Percentiles rank a stretch among this genome's conserved stretches.
Conservation (phyloP, 2,888 invertebrate genomes). For the Ashinkailepas kermadecensis region DNA sequence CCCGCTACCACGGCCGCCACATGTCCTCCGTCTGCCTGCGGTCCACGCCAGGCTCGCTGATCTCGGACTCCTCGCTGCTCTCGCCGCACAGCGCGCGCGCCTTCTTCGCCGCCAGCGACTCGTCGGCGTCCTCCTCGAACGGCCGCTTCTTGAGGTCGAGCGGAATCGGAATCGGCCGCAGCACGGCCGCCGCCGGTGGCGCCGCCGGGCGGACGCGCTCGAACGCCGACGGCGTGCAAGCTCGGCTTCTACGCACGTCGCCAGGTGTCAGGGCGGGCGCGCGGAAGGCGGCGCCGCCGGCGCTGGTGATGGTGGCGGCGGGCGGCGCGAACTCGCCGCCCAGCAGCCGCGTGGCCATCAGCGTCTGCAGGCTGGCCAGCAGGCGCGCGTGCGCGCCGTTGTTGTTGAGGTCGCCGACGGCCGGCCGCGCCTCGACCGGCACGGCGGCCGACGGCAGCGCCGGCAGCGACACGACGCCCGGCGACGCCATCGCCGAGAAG, state of each 20-base stretch:
- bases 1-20: slow-evolving; percentile 67
- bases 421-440: not conserved
- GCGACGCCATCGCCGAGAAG: slow-evolving; percentile 33
- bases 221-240: slow-evolving; percentile 5
- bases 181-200: slow-evolving; percentile 25
- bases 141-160: slow-evolving; percentile 60
- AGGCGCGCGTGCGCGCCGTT: not conserved
- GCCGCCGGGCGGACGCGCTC: slow-evolving; percentile 2
- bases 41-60: not conserved
- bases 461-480: not conserved
- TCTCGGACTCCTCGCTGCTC: slow-evolving; percentile 6
- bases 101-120: slow-evolving; percentile 45
- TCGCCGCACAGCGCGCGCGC: not conserved
- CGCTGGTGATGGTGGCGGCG: not conserved
- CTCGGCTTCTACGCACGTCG: not conserved
- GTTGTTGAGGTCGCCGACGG: slow-evolving; percentile 2
- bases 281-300: not conserved
- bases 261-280: not conserved
- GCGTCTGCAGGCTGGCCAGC: not conserved
- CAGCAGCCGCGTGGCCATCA: not conserved
- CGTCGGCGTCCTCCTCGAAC: slow-evolving; percentile 47
- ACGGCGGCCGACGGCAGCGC: not conserved
- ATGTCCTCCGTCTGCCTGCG: slow-evolving; percentile 48
- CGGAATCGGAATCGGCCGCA: slow-evolving; percentile 54
- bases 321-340: not conserved